These are phyloP conservation scores for Acleris emargana DNA, from an alignment of 2,888 invertebrate genomes.

Conservation along the genomic window DNA sequence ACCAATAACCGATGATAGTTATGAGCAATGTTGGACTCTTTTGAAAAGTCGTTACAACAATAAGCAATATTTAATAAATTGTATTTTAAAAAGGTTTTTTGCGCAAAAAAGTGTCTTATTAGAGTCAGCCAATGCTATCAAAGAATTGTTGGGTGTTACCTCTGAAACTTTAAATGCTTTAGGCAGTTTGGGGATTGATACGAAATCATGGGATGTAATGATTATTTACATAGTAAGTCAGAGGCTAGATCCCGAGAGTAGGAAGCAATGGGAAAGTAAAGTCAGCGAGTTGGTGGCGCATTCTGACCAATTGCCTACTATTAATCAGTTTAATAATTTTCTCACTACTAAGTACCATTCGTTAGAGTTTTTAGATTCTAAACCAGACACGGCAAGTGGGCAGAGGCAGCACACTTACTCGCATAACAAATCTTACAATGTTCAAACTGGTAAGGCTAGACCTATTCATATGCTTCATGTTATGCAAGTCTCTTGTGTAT, in stretches of 20 bases:
- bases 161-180: conserved; percentile 5
- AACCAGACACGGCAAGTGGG: neutral
- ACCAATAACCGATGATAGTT: conserved; percentile 37
- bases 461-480: conserved; percentile 3
- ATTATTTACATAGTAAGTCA: conserved; percentile 15
- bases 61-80: conserved; percentile 39
- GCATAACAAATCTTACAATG: neutral
- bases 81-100: conserved; percentile 37
- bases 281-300: conserved; percentile 4
- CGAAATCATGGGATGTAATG: conserved; percentile 15
- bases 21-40: conserved; percentile 38
- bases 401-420: conserved; percentile 5
- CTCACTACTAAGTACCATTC: conserved; percentile 29
- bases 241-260: conserved; percentile 12
- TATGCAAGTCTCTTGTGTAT: neutral
- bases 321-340: conserved; percentile 16
- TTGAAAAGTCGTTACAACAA: conserved; percentile 40
- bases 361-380: conserved; percentile 25
- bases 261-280: conserved; percentile 16
- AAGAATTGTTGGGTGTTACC: neutral
- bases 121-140: conserved; percentile 38
- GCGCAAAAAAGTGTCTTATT: conserved; percentile 20
- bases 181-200: conserved; percentile 8
- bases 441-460: neutral
- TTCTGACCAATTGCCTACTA: conserved; percentile 5